A percentile compares a stretch with the other conserved stretches of the same genome.
Evolutionary conservation across 2,888 invertebrate genomes (phyloP).

Genomic region (Meiosimyza platycephala): DNA sequence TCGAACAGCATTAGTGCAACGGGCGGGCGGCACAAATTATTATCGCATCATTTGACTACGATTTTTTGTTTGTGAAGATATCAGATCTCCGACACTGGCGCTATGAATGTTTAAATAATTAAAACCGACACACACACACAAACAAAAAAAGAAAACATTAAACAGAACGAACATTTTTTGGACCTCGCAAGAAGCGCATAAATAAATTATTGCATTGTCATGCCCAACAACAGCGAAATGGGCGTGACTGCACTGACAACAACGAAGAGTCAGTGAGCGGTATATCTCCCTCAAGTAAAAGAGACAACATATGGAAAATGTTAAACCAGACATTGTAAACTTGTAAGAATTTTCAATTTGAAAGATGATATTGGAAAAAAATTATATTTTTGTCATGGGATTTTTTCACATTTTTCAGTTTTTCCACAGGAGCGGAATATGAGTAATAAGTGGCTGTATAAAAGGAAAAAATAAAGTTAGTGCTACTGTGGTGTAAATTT

Average conservation of each 20-base stretch:
- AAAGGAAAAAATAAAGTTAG: too few species aligned
- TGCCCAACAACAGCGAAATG: background rate
- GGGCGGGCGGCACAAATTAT: constrained; percentile 6
- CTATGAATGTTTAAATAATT: constrained; percentile 3
- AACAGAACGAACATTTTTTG: background rate
- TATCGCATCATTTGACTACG: constrained; percentile 12
- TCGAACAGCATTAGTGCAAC: background rate
- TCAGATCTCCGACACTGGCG: constrained; percentile 8
- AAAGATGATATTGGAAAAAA: constrained; percentile 24
- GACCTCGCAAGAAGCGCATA: constrained; percentile 16
- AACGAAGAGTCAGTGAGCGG: too few species aligned
- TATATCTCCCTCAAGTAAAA: background rate
- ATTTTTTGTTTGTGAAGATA: background rate
- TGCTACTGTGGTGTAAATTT: too few species aligned
- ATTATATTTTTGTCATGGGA: too few species aligned
- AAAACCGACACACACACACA: background rate
- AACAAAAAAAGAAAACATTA: background rate
- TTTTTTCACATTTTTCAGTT: too few species aligned
- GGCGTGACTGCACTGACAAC: constrained; percentile 4
- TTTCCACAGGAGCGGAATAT: too few species aligned
- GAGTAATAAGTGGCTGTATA: too few species aligned
- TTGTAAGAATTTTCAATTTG: constrained; percentile 10
- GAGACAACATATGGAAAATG: constrained; percentile 10
- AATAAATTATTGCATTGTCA: constrained; percentile 7
- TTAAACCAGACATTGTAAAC: constrained; percentile 3